These are phyloP conservation scores for Panonychus citri DNA, from an alignment of 1,140 invertebrate genomes.

Conservation along the genomic window DNA sequence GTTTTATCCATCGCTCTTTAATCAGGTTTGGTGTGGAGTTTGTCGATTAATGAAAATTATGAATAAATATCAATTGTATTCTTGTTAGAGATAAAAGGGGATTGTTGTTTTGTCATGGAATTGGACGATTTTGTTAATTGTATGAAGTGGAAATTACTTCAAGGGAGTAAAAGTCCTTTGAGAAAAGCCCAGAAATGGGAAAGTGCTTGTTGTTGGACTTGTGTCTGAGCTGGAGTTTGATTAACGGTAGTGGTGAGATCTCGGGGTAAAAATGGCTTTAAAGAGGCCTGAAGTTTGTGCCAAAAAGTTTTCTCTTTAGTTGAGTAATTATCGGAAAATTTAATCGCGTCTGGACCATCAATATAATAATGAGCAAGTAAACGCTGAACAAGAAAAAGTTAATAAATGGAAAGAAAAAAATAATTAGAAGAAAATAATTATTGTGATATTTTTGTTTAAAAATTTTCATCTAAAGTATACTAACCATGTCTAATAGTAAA, in stretches of 20 bases:
- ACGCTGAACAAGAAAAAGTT: constrained; percentile 33
- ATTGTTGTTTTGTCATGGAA: too few relatives aligned
- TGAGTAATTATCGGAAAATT: constrained; percentile 48
- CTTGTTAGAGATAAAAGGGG: too few relatives aligned
- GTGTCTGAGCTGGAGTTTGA: constrained; percentile 10
- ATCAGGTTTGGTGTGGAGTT: too few relatives aligned
- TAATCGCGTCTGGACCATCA: constrained; percentile 45
- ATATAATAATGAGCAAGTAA: constrained; percentile 61
- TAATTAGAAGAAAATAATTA: constrained; percentile 4
- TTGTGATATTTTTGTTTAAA: too few relatives aligned
- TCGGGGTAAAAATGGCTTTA: constrained; percentile 16
- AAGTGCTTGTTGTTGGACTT: constrained; percentile 15
- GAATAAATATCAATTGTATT: too few relatives aligned
- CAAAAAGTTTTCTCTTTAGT: constrained; percentile 15
- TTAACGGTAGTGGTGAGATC: constrained; percentile 13
- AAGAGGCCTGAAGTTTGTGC: constrained; percentile 22
- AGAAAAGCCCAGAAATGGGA: constrained; percentile 19
- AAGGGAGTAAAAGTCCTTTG: too few relatives aligned
- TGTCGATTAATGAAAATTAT: too few relatives aligned
- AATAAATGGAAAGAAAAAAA: constrained; percentile 12
- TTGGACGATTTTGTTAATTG: too few relatives aligned
- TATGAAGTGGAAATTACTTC: too few relatives aligned
- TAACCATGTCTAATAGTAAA: constrained; percentile 49
- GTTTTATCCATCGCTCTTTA: too few relatives aligned
- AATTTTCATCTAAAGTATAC: too few relatives aligned